These are phyloP conservation scores for Oncorhynchus gorbuscha DNA, from an alignment of 2,113 vertebrate species.

Conservation along the genomic window DNA sequence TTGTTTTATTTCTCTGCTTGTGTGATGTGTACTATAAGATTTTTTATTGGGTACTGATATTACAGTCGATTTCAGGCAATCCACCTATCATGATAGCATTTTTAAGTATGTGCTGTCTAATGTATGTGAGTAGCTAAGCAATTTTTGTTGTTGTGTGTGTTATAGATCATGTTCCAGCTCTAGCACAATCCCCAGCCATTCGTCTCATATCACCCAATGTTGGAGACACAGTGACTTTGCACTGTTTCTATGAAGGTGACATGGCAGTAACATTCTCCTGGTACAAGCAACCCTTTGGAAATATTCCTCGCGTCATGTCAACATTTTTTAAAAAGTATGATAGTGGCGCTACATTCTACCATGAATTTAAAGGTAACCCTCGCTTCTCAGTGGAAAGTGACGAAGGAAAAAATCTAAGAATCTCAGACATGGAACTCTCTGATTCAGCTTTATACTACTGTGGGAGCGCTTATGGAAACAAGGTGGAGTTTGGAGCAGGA, in stretches of 20 bases:
- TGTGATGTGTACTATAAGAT: neutral
- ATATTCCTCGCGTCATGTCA: constrained; percentile 1
- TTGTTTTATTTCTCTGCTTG: neutral
- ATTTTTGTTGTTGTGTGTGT: constrained; percentile 13
- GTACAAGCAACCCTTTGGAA: constrained; percentile 21
- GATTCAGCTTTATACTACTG: neutral
- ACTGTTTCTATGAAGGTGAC: too few species aligned
- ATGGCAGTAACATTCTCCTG: neutral
- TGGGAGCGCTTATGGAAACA: neutral
- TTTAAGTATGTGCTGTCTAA: too few species aligned
- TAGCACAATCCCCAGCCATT: neutral
- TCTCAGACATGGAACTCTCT: neutral
- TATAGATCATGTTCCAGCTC: neutral
- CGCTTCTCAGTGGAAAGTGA: neutral
- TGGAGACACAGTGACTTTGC: too few species aligned
- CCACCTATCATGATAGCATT: too few species aligned
- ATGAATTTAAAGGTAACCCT: too few species aligned
- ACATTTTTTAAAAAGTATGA: too few species aligned
- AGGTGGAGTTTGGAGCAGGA: constrained; percentile 10
- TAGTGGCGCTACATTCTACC: too few species aligned
- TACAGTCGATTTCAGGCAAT: too few species aligned
- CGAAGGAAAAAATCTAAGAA: neutral
- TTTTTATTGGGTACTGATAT: neutral
- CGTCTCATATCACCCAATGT: too few species aligned
- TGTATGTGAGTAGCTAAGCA: neutral